These are phyloP conservation scores for Eupeodes corollae DNA, from an alignment of 1,140 invertebrate genomes.

Conservation along the genomic window DNA sequence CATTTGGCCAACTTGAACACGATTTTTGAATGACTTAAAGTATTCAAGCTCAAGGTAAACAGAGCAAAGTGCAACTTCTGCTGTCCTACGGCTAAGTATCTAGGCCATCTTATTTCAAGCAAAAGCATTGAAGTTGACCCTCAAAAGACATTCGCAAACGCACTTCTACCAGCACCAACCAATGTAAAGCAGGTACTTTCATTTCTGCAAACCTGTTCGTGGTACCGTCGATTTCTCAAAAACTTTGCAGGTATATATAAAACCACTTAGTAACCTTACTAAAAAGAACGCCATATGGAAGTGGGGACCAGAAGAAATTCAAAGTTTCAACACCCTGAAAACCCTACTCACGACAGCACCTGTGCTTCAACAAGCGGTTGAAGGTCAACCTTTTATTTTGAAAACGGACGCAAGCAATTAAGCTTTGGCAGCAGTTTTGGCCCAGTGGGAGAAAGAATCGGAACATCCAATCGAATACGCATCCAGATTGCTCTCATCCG, in stretches of 20 bases:
- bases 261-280: constrained; percentile 20
- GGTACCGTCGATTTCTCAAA: constrained; percentile 28
- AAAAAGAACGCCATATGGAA: constrained; percentile 8
- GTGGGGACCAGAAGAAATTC: too few relatives aligned
- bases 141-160: constrained; percentile 26
- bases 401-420: constrained; percentile 6
- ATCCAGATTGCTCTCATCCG: constrained; percentile 15
- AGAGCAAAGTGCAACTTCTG: constrained; percentile 22
- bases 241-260: too few relatives aligned
- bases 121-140: constrained; percentile 25
- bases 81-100: constrained; percentile 12
- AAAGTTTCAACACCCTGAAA: too few relatives aligned
- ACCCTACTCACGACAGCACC: background rate
- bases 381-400: background rate
- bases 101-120: constrained; percentile 19
- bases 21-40: constrained; percentile 3
- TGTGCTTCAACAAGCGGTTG: constrained; percentile 8
- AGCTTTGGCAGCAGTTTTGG: constrained; percentile 1
- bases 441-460: background rate
- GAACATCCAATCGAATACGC: constrained; percentile 3
- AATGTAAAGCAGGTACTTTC: constrained; percentile 24
- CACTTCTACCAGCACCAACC: constrained; percentile 16
- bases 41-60: constrained; percentile 6
- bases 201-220: constrained; percentile 24
- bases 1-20: constrained; percentile 24